These are phyloP conservation scores for Phrynosoma blainvillii DNA, from an alignment of 2,113 vertebrate genomes.

Conservation along the genomic window DNA sequence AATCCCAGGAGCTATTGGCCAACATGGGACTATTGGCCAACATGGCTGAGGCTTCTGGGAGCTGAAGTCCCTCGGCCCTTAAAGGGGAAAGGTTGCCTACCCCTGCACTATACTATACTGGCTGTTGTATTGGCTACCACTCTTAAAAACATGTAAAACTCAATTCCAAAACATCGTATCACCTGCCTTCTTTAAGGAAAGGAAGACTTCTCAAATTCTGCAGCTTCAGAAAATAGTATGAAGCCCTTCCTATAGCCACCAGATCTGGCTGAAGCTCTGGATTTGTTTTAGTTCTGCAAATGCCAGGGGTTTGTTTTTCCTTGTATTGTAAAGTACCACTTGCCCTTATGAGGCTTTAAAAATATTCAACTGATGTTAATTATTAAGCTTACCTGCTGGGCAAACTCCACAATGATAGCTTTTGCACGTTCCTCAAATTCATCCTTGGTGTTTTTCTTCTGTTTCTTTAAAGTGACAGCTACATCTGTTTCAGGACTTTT, in stretches of 20 bases:
- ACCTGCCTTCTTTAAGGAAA: too few species aligned
- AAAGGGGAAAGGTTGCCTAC: too few species aligned
- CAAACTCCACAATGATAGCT: slow-evolving; percentile 94
- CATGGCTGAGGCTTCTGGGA: too few species aligned
- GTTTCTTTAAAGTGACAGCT: slow-evolving; percentile 93
- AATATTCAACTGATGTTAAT: neutral
- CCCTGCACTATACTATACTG: too few species aligned
- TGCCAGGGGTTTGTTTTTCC: neutral
- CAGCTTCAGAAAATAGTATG: too few species aligned
- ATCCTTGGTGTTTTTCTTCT: slow-evolving; percentile 98
- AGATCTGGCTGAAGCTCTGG: neutral
- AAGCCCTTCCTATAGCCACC: neutral
- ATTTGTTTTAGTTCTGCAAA: neutral
- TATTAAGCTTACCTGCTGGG: slow-evolving; percentile 86
- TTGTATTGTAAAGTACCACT: neutral
- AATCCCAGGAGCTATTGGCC: too few species aligned
- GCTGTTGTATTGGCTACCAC: too few species aligned
- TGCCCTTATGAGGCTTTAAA: neutral
- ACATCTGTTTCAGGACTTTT: slow-evolving; percentile 94
- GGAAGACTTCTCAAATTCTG: too few species aligned
- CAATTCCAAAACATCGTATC: too few species aligned
- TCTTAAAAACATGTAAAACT: too few species aligned
- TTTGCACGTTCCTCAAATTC: slow-evolving; percentile 96
- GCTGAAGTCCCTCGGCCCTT: too few species aligned
- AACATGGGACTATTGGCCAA: too few species aligned